Evolutionary conservation across 2,888 invertebrate species (phyloP), one percentile per base, ranked within the genome.

Genomic region (Epinotia brunnichana): DNA sequence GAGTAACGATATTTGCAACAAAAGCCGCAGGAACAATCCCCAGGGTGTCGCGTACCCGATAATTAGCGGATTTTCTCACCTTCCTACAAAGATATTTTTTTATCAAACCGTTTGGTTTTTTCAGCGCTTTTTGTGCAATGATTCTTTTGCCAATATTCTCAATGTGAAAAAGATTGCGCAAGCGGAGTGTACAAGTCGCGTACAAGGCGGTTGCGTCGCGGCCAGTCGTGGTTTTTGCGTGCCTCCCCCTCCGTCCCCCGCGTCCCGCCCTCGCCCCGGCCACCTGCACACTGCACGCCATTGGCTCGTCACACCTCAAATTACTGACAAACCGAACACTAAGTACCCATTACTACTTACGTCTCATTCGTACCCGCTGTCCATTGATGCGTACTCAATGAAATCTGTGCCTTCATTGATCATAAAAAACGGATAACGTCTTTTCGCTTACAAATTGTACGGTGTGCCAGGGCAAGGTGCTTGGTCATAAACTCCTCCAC

Each of bases 21-120:
- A 90, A 87, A 83, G 86, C 71, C 64, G 74, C 79, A 78, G 82
- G 82, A 81, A 83, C 87, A 83, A 85, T 83, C 84, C 82, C 79
- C 78, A 77, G 90, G 86, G 86, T 84, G 86, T 77, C 78, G 78
- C 79, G 82, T 78, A 85, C 80, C 86, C 87, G 87, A 84, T 92
- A 91, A 93, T 92, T 92, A 92, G 84, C 83, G 79, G 87, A 90
- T 88, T 91, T 92, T 93, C 92, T 92, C 92, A 93, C 92, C 92
- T 92, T 87, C 80, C 76, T 78, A 87, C 86, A 88, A 86, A 83
- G 81, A 81, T 81, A 77, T 78, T 87, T 88, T 88, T 88, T 89
- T 87, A 81, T 80, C 75, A 72, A 74, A 76, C 77, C 76, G 78
- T 78, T 79, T 82, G 78, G 77, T 76, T 81, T 78, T 81, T 80